phyloP scores from a whole-genome alignment of 2,113 vertebrate genomes.

The Phalacrocorax brasilianus region DNA sequence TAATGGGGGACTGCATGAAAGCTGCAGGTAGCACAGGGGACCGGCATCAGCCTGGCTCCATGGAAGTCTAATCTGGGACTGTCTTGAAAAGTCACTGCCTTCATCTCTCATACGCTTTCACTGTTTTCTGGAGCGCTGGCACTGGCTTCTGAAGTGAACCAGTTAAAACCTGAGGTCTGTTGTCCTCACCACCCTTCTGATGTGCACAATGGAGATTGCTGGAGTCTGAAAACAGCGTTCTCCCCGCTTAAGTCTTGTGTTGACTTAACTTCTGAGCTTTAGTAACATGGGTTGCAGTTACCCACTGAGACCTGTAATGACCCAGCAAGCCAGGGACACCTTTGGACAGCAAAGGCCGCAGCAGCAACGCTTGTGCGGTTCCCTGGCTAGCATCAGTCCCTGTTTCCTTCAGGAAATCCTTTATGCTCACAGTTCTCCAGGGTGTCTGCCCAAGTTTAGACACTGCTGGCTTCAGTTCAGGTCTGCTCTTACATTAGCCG shows the following conservation, averaged over 20 bases:
- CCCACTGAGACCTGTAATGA: background rate
- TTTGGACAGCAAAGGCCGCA: background rate
- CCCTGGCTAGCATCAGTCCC: background rate
- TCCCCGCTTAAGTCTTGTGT: accelerated
- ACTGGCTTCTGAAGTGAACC: background rate
- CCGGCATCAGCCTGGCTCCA: background rate
- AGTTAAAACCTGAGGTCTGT: too few species aligned
- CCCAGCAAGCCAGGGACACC: background rate
- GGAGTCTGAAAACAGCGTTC: background rate
- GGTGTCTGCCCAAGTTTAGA: background rate
- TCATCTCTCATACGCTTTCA: background rate
- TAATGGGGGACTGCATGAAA: background rate
- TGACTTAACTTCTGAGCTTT: background rate
- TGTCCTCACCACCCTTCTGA: background rate
- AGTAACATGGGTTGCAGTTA: background rate
- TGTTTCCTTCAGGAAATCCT: background rate
- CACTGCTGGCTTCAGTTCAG: background rate
- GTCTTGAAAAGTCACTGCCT: background rate
- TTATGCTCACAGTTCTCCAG: background rate
- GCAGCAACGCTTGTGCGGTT: accelerated
- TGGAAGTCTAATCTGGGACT: background rate
- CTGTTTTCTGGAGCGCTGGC: background rate
- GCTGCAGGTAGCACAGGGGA: background rate
- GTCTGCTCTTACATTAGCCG: background rate
- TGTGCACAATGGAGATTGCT: background rate